Evolutionary conservation across 1,140 invertebrate species (phyloP).

Genomic region (Hetaerina americana): DNA sequence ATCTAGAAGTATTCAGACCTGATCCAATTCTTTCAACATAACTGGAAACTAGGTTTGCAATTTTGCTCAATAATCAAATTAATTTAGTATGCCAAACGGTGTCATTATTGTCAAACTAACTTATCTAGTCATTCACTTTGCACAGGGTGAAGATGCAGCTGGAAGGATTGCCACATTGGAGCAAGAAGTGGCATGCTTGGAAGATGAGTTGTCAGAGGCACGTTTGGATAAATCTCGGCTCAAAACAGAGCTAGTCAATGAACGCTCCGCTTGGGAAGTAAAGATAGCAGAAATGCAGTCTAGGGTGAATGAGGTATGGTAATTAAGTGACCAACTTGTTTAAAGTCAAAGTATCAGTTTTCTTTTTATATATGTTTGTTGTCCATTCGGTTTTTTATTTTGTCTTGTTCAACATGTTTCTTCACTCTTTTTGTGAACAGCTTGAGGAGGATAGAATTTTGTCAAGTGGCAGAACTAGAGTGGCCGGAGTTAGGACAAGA

Average conservation of each 20-base stretch:
- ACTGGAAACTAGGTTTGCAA: too few relatives aligned
- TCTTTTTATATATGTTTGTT: constrained; percentile 1
- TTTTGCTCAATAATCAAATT: too few relatives aligned
- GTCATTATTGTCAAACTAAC: too few relatives aligned
- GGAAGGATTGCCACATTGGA: constrained; percentile 50
- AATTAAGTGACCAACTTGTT: too few relatives aligned
- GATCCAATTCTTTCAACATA: too few relatives aligned
- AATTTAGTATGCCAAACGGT: too few relatives aligned
- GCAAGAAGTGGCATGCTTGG: constrained; percentile 68
- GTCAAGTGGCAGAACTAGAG: constrained; percentile 64
- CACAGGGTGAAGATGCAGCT: constrained; percentile 35
- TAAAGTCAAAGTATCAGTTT: neutral
- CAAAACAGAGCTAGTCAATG: constrained; percentile 79
- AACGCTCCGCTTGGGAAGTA: constrained; percentile 76
- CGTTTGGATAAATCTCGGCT: constrained; percentile 67
- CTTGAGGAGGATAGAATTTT: constrained; percentile 71
- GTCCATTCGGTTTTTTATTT: neutral
- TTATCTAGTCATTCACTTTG: too few relatives aligned
- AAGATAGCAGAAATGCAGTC: constrained; percentile 81
- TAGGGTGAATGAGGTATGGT: constrained; percentile 69
- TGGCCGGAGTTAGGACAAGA: constrained; percentile 70
- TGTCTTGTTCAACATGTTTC: constrained; percentile 4
- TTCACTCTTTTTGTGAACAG: constrained; percentile 27
- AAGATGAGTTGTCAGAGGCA: constrained; percentile 77
- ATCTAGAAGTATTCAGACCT: too few relatives aligned